These are phyloP conservation scores for Latrodectus hesperus DNA, from an alignment of 2,888 invertebrate genomes.

Conservation along the genomic window DNA sequence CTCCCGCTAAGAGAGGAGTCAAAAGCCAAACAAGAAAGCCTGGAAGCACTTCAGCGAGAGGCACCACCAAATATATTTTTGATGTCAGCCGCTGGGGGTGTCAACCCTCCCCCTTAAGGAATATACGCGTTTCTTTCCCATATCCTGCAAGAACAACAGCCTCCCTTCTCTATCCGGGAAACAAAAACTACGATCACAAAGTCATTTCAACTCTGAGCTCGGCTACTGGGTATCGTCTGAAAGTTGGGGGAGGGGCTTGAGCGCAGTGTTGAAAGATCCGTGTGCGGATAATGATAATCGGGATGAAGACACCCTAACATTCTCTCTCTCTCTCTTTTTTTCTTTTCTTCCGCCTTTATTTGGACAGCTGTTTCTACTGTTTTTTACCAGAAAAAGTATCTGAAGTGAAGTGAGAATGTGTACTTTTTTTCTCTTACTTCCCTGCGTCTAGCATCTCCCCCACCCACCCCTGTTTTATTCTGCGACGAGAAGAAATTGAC, in stretches of 20 bases:
- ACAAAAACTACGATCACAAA: slow-evolving; percentile 19
- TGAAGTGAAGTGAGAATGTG: not conserved
- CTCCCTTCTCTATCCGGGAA: not conserved
- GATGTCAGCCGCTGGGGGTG: slow-evolving; percentile 38
- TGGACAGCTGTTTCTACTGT: slow-evolving; percentile 39
- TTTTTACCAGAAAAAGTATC: not conserved
- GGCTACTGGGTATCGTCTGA: not conserved
- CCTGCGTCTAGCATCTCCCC: too few relatives aligned
- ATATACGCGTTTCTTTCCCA: not conserved
- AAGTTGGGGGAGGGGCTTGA: not conserved
- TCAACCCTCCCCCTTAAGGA: not conserved
- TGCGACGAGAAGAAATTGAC: too few relatives aligned
- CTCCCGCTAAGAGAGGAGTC: not conserved
- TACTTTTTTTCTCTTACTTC: too few relatives aligned
- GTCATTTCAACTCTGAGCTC: slow-evolving; percentile 18
- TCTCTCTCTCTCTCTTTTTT: slow-evolving; percentile 12
- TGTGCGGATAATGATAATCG: slow-evolving; percentile 44
- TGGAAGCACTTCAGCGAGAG: slow-evolving; percentile 4
- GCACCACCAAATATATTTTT: slow-evolving; percentile 47
- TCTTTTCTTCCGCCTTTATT: slow-evolving; percentile 27
- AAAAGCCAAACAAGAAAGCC: not conserved
- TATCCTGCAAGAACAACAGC: not conserved
- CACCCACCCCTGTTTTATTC: too few relatives aligned
- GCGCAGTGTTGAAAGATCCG: slow-evolving; percentile 42
- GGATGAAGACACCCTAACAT: slow-evolving; percentile 28